A percentile compares a stretch with the other conserved stretches of the same genome.
These are phyloP conservation scores for Philonicus albiceps DNA, from an alignment of 2,888 invertebrate species.

Conservation along the genomic window DNA sequence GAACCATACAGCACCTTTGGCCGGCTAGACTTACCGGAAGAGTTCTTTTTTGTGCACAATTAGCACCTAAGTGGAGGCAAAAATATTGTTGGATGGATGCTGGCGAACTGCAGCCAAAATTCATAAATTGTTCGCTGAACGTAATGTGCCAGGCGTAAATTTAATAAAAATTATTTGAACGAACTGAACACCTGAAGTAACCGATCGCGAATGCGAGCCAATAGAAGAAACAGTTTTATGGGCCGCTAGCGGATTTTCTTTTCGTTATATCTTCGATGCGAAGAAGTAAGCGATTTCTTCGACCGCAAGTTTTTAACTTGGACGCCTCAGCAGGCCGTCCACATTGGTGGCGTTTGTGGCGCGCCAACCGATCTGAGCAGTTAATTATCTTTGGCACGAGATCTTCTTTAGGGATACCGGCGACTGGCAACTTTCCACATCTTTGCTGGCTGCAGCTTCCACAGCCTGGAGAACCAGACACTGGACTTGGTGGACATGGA, in stretches of 20 bases:
- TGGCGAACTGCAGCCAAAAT: neutral
- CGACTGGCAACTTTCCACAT: slow-evolving; percentile 14
- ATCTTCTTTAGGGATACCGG: slow-evolving; percentile 14
- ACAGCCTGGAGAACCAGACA: neutral
- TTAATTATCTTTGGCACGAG: slow-evolving; percentile 27
- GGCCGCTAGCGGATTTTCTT: slow-evolving; percentile 45
- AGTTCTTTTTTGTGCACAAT: neutral
- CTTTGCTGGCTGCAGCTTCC: neutral
- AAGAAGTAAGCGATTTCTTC: slow-evolving; percentile 5
- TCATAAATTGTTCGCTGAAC: neutral
- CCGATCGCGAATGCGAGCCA: slow-evolving; percentile 59
- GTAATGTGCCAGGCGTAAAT: slow-evolving; percentile 2
- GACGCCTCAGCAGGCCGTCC: neutral
- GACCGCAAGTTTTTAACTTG: slow-evolving; percentile 16
- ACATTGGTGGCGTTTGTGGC: slow-evolving; percentile 4
- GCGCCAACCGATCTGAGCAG: neutral
- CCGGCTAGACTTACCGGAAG: neutral
- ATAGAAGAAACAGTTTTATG: slow-evolving; percentile 45
- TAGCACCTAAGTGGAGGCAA: neutral
- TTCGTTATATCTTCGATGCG: slow-evolving; percentile 3
- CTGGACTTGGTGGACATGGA: neutral
- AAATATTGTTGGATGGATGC: neutral
- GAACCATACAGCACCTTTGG: slow-evolving; percentile 21
- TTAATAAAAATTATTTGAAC: slow-evolving; percentile 48
- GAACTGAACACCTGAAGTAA: slow-evolving; percentile 62